Evolutionary conservation across 2,113 vertebrate species (phyloP).

Genomic region (Triplophysa tibetana): DNA sequence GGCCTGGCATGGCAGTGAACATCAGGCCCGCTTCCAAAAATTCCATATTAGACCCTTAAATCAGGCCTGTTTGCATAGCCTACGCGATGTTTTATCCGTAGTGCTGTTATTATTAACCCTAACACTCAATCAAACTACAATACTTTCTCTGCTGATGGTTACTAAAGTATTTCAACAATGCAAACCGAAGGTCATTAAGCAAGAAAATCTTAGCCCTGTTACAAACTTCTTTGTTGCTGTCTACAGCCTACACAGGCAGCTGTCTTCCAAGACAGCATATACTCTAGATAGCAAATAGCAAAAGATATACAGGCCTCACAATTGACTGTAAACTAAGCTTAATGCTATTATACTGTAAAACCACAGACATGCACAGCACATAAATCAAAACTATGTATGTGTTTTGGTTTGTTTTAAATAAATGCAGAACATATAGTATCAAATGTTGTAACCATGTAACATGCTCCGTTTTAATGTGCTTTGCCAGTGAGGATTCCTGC

Average conservation of each 20-base stretch:
- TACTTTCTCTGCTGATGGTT: neutral
- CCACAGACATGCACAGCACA: no score
- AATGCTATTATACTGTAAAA: no score
- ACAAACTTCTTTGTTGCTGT: neutral
- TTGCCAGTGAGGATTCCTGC: constrained; percentile 56
- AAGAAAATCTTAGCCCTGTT: neutral
- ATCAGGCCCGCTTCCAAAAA: constrained; percentile 33
- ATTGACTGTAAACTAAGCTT: no score
- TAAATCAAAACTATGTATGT: no score
- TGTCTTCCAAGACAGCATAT: no score
- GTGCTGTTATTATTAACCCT: neutral
- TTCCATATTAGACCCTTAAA: constrained; percentile 16
- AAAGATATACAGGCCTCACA: no score
- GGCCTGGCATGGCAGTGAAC: constrained; percentile 18
- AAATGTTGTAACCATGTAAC: constrained; percentile 52
- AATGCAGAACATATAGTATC: neutral
- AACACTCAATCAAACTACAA: neutral
- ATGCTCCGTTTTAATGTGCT: constrained; percentile 50
- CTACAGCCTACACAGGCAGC: no score
- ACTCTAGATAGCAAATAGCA: no score
- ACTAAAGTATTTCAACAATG: neutral
- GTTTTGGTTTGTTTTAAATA: neutral
- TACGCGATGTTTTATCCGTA: constrained; percentile 15
- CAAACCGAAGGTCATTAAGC: neutral
- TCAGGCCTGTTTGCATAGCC: constrained; percentile 22